Evolutionary conservation across 1,140 invertebrate genomes (phyloP).

Genomic region (Pararge aegeria): DNA sequence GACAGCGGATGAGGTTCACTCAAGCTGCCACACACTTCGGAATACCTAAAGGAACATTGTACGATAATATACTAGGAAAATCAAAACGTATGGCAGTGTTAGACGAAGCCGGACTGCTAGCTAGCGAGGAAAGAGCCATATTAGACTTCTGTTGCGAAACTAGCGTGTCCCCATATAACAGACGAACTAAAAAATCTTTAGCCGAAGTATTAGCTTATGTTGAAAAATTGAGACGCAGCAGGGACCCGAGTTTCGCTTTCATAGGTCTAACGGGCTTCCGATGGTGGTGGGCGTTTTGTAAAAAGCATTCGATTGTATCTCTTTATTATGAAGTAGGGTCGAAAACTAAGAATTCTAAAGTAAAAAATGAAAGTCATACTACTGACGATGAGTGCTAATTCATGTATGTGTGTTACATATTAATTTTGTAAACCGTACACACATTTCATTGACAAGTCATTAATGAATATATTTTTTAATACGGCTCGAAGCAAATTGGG

Average conservation of each 20-base stretch:
- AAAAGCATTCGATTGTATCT: slow-evolving; percentile 87
- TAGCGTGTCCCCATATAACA: slow-evolving; percentile 85
- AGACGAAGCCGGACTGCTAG: slow-evolving; percentile 84
- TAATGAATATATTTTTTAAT: too few relatives aligned
- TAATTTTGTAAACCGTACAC: not conserved
- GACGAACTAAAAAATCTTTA: slow-evolving; percentile 85
- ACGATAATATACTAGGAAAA: slow-evolving; percentile 90
- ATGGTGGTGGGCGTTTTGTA: slow-evolving; percentile 92
- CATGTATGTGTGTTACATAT: not conserved
- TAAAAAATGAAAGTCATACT: slow-evolving; percentile 40
- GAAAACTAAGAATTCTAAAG: slow-evolving; percentile 43
- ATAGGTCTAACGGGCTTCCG: slow-evolving; percentile 85
- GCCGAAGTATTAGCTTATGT: slow-evolving; percentile 84
- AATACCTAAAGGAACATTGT: slow-evolving; percentile 89
- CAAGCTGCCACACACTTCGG: slow-evolving; percentile 86
- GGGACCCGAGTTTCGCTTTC: slow-evolving; percentile 84
- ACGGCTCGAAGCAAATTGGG: too few relatives aligned
- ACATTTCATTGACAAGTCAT: too few relatives aligned
- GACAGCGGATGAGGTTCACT: slow-evolving; percentile 88
- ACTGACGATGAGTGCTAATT: slow-evolving; percentile 46
- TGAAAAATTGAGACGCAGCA: slow-evolving; percentile 81
- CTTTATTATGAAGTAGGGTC: slow-evolving; percentile 50
- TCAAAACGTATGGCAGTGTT: slow-evolving; percentile 88
- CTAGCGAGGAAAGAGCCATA: slow-evolving; percentile 83
- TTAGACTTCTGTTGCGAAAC: slow-evolving; percentile 88